Conservation (phyloP, 2,113 vertebrate species). For the Ahaetulla prasina region DNA sequence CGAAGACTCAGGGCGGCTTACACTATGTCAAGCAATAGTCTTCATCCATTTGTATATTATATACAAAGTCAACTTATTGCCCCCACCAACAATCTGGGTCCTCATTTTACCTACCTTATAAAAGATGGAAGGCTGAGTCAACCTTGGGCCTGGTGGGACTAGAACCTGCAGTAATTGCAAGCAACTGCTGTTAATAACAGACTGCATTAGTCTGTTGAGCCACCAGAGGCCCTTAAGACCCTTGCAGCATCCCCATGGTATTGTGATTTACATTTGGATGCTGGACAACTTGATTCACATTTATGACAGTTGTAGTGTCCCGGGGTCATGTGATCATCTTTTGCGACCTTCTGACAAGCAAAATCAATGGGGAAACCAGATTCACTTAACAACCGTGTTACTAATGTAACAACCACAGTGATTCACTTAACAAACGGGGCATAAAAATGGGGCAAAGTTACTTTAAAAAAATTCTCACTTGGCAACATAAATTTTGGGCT, state of each 20-base stretch:
- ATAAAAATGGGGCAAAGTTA: not conserved
- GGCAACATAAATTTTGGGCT: not conserved
- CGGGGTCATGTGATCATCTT: not conserved
- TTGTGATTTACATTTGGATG: not conserved
- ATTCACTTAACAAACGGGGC: not conserved
- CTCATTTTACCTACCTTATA: no score
- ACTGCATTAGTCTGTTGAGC: no score
- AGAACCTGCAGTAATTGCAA: no score
- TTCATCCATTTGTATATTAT: no score
- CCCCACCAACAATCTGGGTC: no score
- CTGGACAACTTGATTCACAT: not conserved
- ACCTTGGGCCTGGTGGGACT: no score
- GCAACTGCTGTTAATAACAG: no score
- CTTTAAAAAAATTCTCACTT: not conserved
- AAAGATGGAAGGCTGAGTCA: no score
- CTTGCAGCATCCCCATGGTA: not conserved
- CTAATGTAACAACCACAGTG: not conserved
- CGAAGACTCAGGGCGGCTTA: no score
- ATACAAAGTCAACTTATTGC: no score
- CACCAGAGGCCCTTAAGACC: no score
- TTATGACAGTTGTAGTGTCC: not conserved
- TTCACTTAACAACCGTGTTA: not conserved
- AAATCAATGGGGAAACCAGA: not conserved
- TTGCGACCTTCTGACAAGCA: not conserved
- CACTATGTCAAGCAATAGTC: no score